phyloP scores from a whole-genome alignment of 2,113 vertebrate species.

The Carassius carassius region DNA sequence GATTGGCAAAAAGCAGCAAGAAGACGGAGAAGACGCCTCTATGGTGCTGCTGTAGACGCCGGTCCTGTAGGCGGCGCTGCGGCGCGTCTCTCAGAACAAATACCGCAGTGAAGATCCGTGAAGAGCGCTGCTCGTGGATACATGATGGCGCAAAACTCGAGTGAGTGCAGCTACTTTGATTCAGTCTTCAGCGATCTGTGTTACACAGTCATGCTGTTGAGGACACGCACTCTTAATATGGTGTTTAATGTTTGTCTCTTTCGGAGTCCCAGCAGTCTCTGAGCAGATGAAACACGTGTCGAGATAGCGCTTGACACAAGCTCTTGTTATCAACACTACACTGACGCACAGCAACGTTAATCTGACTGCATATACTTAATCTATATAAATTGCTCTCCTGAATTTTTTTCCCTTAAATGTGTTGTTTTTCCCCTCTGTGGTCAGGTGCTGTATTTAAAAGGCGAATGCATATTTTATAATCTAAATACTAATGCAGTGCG shows the following conservation, averaged over 20 bases:
- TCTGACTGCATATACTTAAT: not conserved
- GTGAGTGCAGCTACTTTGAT: constrained; percentile 40
- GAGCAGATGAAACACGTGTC: not conserved
- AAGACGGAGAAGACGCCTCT: too few species aligned
- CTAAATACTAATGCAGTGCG: not conserved
- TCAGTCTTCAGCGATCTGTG: not conserved
- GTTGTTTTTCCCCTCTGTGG: too few species aligned
- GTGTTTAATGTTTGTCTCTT: not conserved
- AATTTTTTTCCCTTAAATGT: too few species aligned
- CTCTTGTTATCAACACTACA: not conserved
- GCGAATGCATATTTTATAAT: not conserved
- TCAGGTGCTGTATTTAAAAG: not conserved
- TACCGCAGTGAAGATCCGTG: not conserved
- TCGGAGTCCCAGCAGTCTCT: not conserved
- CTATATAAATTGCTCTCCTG: not conserved
- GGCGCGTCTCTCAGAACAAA: not conserved
- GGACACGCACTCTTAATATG: not conserved
- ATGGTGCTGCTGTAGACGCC: too few species aligned
- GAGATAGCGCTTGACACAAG: too few species aligned
- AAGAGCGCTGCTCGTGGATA: not conserved
- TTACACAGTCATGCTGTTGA: not conserved
- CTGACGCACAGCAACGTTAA: not conserved
- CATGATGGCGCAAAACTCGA: constrained; percentile 60
- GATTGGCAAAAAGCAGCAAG: too few species aligned
- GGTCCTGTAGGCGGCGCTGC: too few species aligned